phyloP scores from a whole-genome alignment of 92 coral and sea anemone species.

The Parazoanthus atlanticus region DNA sequence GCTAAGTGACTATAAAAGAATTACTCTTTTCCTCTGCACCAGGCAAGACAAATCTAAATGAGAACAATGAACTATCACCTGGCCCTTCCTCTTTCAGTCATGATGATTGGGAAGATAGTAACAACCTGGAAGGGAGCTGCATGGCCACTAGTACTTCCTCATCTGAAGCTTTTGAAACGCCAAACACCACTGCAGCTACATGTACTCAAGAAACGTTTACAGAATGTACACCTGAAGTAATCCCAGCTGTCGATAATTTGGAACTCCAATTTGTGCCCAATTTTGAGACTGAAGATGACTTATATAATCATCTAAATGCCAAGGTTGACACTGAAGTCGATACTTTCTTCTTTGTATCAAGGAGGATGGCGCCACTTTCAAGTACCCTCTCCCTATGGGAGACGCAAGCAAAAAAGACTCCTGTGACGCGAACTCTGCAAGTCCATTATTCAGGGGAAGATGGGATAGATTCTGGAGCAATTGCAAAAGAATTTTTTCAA shows the following conservation, averaged over 20 bases:
- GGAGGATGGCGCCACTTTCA: constrained; percentile 39
- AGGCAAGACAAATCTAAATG: no score
- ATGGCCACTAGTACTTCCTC: no score
- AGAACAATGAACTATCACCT: no score
- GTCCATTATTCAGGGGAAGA: constrained; percentile 45
- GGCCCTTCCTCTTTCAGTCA: no score
- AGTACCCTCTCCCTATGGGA: constrained; percentile 54
- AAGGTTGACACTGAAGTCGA: constrained; percentile 26
- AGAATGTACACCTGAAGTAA: no score
- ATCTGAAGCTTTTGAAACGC: no score
- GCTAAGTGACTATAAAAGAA: constrained; percentile 40
- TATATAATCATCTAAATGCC: constrained; percentile 25
- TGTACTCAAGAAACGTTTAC: no score
- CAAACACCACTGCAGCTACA: no score
- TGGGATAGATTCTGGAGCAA: constrained; percentile 53
- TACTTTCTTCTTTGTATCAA: constrained; percentile 32
- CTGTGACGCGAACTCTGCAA: constrained; percentile 38
- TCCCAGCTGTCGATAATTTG: no score
- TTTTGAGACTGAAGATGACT: constrained; percentile 1
- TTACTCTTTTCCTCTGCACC: constrained; percentile 39
- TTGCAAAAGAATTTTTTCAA: constrained; percentile 48
- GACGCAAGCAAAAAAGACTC: constrained; percentile 40
- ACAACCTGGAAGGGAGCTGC: no score
- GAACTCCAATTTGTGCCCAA: no score
- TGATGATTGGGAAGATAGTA: no score